Conservation (phyloP, 2,113 vertebrate genomes). For the Ceyx cyanopectus region DNA sequence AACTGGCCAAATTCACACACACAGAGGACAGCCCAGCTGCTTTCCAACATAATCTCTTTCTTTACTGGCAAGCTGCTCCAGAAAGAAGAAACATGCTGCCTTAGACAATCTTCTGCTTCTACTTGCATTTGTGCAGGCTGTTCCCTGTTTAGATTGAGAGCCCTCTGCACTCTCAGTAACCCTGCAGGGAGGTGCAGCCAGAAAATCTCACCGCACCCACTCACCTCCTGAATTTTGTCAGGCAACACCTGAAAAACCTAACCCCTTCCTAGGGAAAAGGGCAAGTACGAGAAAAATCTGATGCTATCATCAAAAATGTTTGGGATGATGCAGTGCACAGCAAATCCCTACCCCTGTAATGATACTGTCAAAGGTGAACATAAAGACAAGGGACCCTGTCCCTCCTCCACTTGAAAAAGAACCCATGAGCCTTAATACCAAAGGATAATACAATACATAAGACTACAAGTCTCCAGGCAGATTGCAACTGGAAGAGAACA, state of each 20-base stretch:
- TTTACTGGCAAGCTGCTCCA: not conserved
- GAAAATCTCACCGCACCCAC: not conserved
- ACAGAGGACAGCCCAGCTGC: not conserved
- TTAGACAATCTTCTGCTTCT: constrained; percentile 26
- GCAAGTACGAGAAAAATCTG: constrained; percentile 15
- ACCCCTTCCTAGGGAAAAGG: not conserved
- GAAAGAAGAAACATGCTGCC: constrained; percentile 10
- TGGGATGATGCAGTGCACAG: not conserved
- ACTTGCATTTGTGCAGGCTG: not conserved
- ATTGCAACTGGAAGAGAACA: not conserved
- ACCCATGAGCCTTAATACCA: not conserved
- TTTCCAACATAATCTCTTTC: constrained; percentile 2
- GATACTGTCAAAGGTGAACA: not conserved
- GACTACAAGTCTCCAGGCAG: not conserved
- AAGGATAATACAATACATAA: not conserved
- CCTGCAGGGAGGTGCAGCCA: not conserved
- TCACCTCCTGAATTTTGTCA: constrained; percentile 27
- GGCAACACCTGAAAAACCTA: not conserved
- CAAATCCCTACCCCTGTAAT: not conserved
- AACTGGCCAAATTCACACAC: not conserved
- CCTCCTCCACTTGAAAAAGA: not conserved
- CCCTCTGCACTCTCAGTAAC: not conserved
- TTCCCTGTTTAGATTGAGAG: not conserved
- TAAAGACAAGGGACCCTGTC: not conserved
- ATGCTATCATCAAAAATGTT: not conserved